A percentile compares a stretch with the other conserved stretches of the same genome.
Evolutionary conservation across 2,797 vertebrate species (phyloP).

Genomic region (Crypturellus tataupa): DNA sequence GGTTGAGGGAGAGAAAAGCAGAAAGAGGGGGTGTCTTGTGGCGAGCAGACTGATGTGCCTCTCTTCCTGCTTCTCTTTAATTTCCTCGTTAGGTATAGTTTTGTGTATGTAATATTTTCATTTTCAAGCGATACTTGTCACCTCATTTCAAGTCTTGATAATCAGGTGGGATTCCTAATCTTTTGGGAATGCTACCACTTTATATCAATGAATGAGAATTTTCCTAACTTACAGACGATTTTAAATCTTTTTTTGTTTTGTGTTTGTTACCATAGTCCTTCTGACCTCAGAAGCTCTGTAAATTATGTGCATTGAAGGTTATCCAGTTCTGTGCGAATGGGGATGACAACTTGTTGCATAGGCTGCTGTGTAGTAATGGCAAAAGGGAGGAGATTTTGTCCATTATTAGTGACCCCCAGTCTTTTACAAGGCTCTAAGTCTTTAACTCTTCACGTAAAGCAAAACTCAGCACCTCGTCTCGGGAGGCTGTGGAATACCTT

Average conservation of each 20-base stretch:
- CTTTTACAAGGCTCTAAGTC: not conserved
- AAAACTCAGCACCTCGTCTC: not conserved
- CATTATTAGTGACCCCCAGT: not conserved
- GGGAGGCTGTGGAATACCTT: not conserved
- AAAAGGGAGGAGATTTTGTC: not conserved
- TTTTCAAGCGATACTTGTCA: slow-evolving; percentile 27
- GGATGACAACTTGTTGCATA: not conserved
- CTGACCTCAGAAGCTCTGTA: not conserved
- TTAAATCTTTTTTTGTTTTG: not conserved
- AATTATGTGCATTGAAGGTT: not conserved
- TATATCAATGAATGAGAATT: not conserved
- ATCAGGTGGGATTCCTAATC: not conserved
- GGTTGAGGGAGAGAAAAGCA: slow-evolving; percentile 32
- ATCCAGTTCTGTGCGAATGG: not conserved
- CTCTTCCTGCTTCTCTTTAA: slow-evolving; percentile 40
- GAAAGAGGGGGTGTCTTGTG: not conserved
- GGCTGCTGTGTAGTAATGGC: not conserved
- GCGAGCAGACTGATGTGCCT: slow-evolving; percentile 40
- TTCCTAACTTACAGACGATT: not conserved
- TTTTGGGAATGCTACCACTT: not conserved
- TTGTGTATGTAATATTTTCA: slow-evolving; percentile 2
- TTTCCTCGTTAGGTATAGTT: slow-evolving; percentile 8
- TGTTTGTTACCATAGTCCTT: not conserved
- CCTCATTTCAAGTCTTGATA: slow-evolving; percentile 15
- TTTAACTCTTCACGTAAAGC: not conserved